These are phyloP conservation scores for Drosophila macrospina DNA, from an alignment of 2,888 invertebrate genomes.

Conservation along the genomic window DNA sequence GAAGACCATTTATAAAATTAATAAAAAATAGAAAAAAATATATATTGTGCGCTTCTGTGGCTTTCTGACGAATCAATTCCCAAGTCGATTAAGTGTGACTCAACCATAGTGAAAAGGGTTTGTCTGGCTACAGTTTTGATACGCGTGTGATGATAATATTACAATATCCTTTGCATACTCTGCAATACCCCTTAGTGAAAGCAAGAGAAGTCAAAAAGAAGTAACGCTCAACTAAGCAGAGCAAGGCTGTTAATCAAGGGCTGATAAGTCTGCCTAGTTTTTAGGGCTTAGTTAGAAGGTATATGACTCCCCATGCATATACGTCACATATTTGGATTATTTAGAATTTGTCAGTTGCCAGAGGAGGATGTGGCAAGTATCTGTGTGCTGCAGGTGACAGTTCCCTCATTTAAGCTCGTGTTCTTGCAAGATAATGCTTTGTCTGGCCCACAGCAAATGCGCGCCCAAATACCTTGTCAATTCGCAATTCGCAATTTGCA, in stretches of 20 bases:
- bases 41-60: constrained; percentile 12
- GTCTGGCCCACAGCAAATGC: constrained; percentile 1
- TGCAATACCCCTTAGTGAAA: background rate
- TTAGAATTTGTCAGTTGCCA: constrained; percentile 40
- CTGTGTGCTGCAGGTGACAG: constrained; percentile 48
- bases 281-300: constrained; percentile 10
- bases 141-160: background rate
- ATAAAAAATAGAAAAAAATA: constrained; percentile 41
- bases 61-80: constrained; percentile 18
- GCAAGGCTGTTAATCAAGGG: constrained; percentile 51
- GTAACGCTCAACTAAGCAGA: constrained; percentile 12
- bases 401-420: constrained; percentile 32
- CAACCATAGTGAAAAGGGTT: background rate
- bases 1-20: constrained; percentile 64
- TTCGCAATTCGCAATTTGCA: constrained; percentile 55
- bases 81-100: constrained; percentile 1
- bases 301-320: constrained; percentile 21
- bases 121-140: background rate
- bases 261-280: constrained; percentile 48
- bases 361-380: constrained; percentile 6
- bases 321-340: constrained; percentile 41
- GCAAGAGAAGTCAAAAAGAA: constrained; percentile 2
- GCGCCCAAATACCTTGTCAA: constrained; percentile 14
- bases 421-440: constrained; percentile 26
- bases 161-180: constrained; percentile 7